Conservation (phyloP, 2,113 vertebrate genomes). For the Lepus americanus region DNA sequence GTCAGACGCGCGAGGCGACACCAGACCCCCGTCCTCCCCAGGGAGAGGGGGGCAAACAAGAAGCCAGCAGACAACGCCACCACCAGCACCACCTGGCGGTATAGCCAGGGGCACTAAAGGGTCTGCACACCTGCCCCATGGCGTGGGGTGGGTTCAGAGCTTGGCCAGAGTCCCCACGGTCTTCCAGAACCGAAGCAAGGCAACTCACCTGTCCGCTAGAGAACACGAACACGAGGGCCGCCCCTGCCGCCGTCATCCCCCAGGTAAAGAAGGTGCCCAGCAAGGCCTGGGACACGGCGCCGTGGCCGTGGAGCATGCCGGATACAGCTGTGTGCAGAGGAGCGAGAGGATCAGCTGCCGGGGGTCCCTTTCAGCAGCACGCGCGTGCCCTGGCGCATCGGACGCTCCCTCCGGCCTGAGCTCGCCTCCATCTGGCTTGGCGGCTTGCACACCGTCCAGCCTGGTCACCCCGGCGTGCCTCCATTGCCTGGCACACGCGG, state of each 20-base stretch:
- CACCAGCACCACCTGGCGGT: too few relatives aligned
- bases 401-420: too few relatives aligned
- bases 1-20: not conserved
- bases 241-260: constrained; percentile 95
- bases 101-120: not conserved
- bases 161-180: accelerated
- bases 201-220: constrained; percentile 93
- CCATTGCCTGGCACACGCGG: accelerated
- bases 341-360: not conserved
- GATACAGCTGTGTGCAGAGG: constrained; percentile 73
- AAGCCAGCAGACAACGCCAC: not conserved
- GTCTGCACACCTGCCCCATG: accelerated
- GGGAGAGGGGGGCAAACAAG: not conserved
- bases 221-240: constrained; percentile 95
- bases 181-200: not conserved
- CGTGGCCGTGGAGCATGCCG: constrained; percentile 93
- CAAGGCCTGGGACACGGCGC: constrained; percentile 92
- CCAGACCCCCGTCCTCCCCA: not conserved
- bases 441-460: accelerated
- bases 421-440: not conserved
- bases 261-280: constrained; percentile 96
- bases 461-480: not conserved
- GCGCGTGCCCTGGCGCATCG: accelerated
- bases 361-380: accelerated
- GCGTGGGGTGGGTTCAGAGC: not conserved